Percentiles rank a stretch among this genome's conserved stretches.
Conservation (phyloP, 2,888 invertebrate genomes). For the Pteria penguin region DNA sequence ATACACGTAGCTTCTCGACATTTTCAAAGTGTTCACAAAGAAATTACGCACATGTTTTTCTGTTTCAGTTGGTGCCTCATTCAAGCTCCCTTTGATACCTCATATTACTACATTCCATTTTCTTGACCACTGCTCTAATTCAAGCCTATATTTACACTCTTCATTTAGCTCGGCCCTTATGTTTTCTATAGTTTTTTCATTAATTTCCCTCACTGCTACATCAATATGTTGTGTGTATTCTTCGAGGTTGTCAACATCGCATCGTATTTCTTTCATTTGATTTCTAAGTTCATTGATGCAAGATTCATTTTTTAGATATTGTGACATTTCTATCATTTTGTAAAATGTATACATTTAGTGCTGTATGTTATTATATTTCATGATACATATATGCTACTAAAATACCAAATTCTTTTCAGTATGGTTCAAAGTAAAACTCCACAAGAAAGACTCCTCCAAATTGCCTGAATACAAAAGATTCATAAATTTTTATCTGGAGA, state of each 20-base stretch:
- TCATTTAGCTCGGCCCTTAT: not conserved
- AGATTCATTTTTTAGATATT: not conserved
- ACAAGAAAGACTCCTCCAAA: slow-evolving; percentile 88
- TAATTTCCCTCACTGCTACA: not conserved
- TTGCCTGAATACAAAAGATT: slow-evolving; percentile 88
- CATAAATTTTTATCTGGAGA: slow-evolving; percentile 93
- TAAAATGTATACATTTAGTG: too few species aligned
- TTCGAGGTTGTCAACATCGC: not conserved
- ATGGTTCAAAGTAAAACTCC: slow-evolving; percentile 89
- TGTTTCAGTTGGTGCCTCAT: too few species aligned
- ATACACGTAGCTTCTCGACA: too few species aligned
- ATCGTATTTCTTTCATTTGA: not conserved
- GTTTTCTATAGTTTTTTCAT: not conserved
- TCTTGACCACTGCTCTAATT: not conserved
- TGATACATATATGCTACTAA: too few species aligned
- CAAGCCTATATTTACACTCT: not conserved
- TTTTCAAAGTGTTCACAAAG: too few species aligned
- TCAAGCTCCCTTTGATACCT: too few species aligned
- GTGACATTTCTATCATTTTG: too few species aligned
- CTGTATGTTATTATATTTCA: too few species aligned
- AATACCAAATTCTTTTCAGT: slow-evolving; percentile 81
- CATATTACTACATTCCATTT: slow-evolving; percentile 3
- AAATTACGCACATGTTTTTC: too few species aligned
- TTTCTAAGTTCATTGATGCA: not conserved
- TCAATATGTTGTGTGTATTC: not conserved